Evolutionary conservation across 2,888 invertebrate genomes (phyloP).

Genomic region (Margaritifera margaritifera): DNA sequence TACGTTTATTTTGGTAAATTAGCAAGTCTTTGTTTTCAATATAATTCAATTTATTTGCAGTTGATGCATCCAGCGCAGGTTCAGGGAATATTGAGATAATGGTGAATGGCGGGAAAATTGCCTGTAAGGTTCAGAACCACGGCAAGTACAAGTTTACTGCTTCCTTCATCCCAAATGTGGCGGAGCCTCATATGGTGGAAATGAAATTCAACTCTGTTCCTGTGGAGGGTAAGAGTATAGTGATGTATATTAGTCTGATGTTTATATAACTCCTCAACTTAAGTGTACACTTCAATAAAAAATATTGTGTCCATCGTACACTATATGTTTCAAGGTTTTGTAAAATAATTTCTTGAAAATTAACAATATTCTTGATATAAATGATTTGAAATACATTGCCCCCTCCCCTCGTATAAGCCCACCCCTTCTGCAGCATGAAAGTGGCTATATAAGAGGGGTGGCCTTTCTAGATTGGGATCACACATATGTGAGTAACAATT

Average conservation of each 20-base stretch:
- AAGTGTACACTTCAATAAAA: too few relatives aligned
- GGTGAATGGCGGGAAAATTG: slow-evolving; percentile 97
- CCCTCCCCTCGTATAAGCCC: too few relatives aligned
- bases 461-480: too few relatives aligned
- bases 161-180: slow-evolving; percentile 95
- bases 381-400: too few relatives aligned
- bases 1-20: too few relatives aligned
- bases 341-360: too few relatives aligned
- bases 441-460: too few relatives aligned
- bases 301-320: neutral
- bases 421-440: too few relatives aligned
- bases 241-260: neutral
- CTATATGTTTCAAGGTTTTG: too few relatives aligned
- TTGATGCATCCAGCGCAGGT: slow-evolving; percentile 98
- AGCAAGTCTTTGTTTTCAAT: neutral
- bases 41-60: slow-evolving; percentile 48
- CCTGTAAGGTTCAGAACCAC: slow-evolving; percentile 74
- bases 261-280: too few relatives aligned
- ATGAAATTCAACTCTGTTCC: slow-evolving; percentile 96
- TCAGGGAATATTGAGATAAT: slow-evolving; percentile 99
- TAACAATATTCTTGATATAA: too few relatives aligned
- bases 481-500: too few relatives aligned
- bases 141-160: slow-evolving; percentile 97
- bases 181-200: slow-evolving; percentile 93
- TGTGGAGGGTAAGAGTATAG: slow-evolving; percentile 75